A percentile compares a stretch with the other conserved stretches of the same genome.
Evolutionary conservation across 1,140 invertebrate genomes (phyloP).

Genomic region (Macrotrachela quadricornifera): DNA sequence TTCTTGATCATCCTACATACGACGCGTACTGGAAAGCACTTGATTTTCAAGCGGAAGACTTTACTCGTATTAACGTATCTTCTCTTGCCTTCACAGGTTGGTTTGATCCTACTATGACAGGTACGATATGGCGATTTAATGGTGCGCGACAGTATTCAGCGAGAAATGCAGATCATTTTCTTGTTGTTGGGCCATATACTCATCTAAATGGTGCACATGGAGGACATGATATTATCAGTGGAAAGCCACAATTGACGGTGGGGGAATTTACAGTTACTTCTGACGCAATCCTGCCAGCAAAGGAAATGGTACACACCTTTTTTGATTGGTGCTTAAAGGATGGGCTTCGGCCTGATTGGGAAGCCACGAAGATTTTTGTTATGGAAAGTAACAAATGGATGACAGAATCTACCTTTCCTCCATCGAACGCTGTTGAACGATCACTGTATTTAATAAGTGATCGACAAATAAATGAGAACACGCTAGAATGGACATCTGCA

Average conservation of each 20-base stretch:
- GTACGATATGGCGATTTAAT: background rate
- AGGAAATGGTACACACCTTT: background rate
- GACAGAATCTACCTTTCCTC: background rate
- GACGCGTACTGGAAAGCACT: background rate
- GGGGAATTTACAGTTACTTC: background rate
- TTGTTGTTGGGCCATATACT: slow-evolving; percentile 1
- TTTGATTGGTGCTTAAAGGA: slow-evolving; percentile 5
- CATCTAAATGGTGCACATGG: background rate
- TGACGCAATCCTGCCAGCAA: background rate
- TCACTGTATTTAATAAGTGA: background rate
- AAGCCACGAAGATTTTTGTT: background rate
- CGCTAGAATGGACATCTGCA: background rate
- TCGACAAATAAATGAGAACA: too few relatives aligned
- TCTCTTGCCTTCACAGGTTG: background rate
- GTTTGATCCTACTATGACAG: background rate
- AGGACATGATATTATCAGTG: background rate
- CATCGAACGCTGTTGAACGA: background rate
- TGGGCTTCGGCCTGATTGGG: background rate
- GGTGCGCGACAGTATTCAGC: background rate
- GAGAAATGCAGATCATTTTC: background rate
- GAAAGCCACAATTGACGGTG: background rate
- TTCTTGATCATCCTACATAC: background rate
- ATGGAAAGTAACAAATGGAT: background rate
- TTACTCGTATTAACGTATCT: background rate
- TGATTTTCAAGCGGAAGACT: background rate